Evolutionary conservation across 1,140 invertebrate genomes (phyloP), one percentile per base, ranked within the genome.

Genomic region (Dendroctonus valens): DNA sequence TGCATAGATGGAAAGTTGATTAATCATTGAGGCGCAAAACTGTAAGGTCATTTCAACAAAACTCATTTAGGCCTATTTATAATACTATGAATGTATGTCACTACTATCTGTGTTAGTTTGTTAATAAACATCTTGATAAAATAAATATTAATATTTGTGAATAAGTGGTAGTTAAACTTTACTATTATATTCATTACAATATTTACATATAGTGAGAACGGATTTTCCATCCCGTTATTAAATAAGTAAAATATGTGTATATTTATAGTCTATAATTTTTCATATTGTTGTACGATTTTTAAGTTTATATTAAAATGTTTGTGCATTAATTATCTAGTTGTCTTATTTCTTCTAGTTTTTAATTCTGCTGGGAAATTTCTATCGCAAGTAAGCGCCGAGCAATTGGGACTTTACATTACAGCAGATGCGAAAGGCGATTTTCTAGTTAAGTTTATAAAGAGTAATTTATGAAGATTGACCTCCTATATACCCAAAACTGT

Each of bases 261-360:
- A 68, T 62, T 68, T 83, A 87, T 87, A 84, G 83, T 85, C 81
- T 86, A 86, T 86, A 87, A 87, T 87, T 87, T 87, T 87, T 87
- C 84, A 87, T 87, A 87, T 86, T 86, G 84, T 87, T 87, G 85
- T 88, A 88, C 86, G 84, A 87, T 88, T 89, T 88, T 88, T 88
- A 89, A 88, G 86, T 88, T 88, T 88, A 87, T 88, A 88, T 88
- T 88, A 88, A 88, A 88, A 87, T 86, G 83, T 87, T 86, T 87
- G 85, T 87, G 85, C 84, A 86, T 81, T 83, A 75, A 74, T 70
- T 8, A 39, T 7, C 11, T 15, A 12, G 6, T 26, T 26, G 26
- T 26, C 26, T 26, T 26, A 26, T 26, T 26, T 26, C 26, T 2
- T 3, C 1, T 26, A 26, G 26, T 26, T 26, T 26, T 26, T 26